A percentile compares a stretch with the other conserved stretches of the same genome.
Conservation (phyloP, 2,113 vertebrate genomes). For the Tragelaphus imberbis region DNA sequence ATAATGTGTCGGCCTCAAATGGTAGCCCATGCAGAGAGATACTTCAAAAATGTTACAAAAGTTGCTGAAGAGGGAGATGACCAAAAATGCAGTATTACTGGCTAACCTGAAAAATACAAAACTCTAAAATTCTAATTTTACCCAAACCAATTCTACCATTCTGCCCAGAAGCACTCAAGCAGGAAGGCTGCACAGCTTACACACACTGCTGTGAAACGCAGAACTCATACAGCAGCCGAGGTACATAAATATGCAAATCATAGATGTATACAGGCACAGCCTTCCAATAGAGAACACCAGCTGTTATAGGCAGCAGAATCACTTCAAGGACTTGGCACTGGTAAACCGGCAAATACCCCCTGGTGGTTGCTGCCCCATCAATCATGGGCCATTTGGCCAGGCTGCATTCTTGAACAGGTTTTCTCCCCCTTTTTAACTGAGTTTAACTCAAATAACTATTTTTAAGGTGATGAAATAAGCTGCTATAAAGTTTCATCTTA, state of each 20-base stretch:
- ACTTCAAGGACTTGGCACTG: conserved; percentile 75
- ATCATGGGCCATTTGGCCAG: conserved; percentile 74
- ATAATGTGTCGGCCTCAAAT: conserved; percentile 7
- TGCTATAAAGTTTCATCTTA: conserved; percentile 66
- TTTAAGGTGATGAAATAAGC: conserved; percentile 72
- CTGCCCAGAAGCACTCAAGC: conserved; percentile 47
- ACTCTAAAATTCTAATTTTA: conserved; percentile 54
- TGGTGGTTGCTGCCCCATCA: conserved; percentile 74
- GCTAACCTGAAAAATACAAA: conserved; percentile 29
- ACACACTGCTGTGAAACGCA: conserved; percentile 69
- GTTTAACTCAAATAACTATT: conserved; percentile 66
- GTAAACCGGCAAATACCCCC: conserved; percentile 73
- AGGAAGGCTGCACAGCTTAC: conserved; percentile 17
- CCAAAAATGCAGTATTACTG: conserved; percentile 39
- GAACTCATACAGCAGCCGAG: conserved; percentile 54
- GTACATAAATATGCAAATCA: conserved; percentile 72
- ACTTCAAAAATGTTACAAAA: conserved; percentile 21
- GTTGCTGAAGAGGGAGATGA: conserved; percentile 23
- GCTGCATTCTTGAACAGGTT: conserved; percentile 68
- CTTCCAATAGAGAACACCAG: conserved; percentile 73
- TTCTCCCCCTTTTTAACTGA: conserved; percentile 58
- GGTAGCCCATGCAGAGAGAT: conserved; percentile 21
- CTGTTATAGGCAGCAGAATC: conserved; percentile 76
- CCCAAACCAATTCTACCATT: conserved; percentile 32
- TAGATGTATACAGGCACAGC: conserved; percentile 70